Evolutionary conservation across 2,888 invertebrate species (phyloP), one percentile per base, ranked within the genome.

Genomic region (Agrochola lychnidis): DNA sequence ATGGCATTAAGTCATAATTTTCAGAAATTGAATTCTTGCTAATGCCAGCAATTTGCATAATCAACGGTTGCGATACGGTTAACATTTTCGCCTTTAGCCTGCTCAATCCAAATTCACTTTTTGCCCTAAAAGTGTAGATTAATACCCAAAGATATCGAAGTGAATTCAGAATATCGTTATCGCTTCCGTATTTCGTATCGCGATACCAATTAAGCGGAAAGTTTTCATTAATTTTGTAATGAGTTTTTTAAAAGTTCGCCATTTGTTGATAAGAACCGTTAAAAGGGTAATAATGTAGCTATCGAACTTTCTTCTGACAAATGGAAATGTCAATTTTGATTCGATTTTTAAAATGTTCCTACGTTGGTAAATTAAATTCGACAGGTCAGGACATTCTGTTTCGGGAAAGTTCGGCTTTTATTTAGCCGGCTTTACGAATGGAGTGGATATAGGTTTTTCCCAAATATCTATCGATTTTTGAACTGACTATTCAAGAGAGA

Each of bases 1-100:
- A 80, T 79, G 84, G 86, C 88, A 86, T 90, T 88, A 91, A 88
- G 89, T 93, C 90, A 93, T 94, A 94, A 95, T 95, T 95, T 95
- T 89, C 89, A 89, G 90, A 94, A 95, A 95, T 95, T 94, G 94
- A 95, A 95, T 94, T 93, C 92, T 72, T 82, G 89, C 91, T 95
- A 93, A 95, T 93, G 88, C 90, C 78, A 78, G 88, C 93, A 91
- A 95, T 95, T 92, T 95, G 89, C 93, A 92, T 93, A 93, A 92
- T 90, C 87, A 87, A 83, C 80, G 81, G 84, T 63, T 83, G 76
- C 79, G 78, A 85, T 82, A 78, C 87, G 81, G 88, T 89, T 89
- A 84, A 89, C 90, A 87, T 90, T 90, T 90, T 86, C 82, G 84
- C 88, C 78, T 56, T 56, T 56, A 56, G n/a, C n/a, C 5, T n/a